phyloP scores from a whole-genome alignment of 2,113 vertebrate species.

The Thalassoma bifasciatum region DNA sequence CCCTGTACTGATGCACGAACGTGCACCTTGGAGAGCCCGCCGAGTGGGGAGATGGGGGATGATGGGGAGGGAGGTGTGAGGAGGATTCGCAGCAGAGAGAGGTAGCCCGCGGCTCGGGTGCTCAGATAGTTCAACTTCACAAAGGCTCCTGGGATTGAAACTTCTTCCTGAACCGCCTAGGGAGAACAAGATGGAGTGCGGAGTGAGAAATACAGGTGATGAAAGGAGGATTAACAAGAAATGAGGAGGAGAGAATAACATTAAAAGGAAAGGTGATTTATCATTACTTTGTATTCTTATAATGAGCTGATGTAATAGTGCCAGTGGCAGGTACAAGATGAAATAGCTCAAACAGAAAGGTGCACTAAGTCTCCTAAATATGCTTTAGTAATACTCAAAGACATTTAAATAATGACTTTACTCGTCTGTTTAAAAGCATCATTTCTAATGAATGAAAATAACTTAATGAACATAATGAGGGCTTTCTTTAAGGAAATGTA shows the following conservation, averaged over 20 bases:
- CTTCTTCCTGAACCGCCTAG: slow-evolving; percentile 95
- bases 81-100: slow-evolving; percentile 91
- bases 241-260: slow-evolving; percentile 7
- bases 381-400: not conserved
- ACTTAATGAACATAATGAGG: not conserved
- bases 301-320: slow-evolving; percentile 40
- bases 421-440: not conserved
- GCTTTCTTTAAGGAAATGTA: not conserved
- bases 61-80: slow-evolving; percentile 89
- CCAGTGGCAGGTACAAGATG: slow-evolving; percentile 24
- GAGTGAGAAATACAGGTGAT: slow-evolving; percentile 40
- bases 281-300: slow-evolving; percentile 25
- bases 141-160: slow-evolving; percentile 93
- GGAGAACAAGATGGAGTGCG: slow-evolving; percentile 46
- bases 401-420: not conserved
- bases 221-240: slow-evolving; percentile 20
- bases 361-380: not conserved
- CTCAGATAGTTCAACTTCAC: slow-evolving; percentile 95
- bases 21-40: slow-evolving; percentile 93
- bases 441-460: not conserved
- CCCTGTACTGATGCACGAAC: slow-evolving; percentile 93
- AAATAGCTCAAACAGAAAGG: slow-evolving; percentile 12
- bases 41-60: slow-evolving; percentile 73
- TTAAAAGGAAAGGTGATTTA: slow-evolving; percentile 30
- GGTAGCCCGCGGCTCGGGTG: slow-evolving; percentile 93